phyloP scores from a whole-genome alignment of 2,113 vertebrate species.

The Leucoraja erinaceus region DNA sequence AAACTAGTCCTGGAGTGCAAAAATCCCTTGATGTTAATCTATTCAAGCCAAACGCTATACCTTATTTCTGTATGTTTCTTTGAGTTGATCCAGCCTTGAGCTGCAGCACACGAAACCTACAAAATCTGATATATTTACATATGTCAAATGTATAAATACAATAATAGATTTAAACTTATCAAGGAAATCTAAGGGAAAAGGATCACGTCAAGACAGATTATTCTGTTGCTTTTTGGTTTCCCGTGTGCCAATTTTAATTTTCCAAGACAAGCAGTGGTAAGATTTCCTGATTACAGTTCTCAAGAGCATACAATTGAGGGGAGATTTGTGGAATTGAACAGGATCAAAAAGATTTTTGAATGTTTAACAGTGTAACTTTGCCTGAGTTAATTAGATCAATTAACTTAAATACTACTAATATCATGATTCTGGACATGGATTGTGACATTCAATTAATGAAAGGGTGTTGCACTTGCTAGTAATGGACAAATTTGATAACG shows the following conservation, averaged over 20 bases:
- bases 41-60: not conserved
- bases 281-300: not conserved
- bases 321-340: not conserved
- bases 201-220: not conserved
- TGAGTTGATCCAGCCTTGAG: not conserved
- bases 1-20: not conserved
- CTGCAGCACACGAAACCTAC: no score
- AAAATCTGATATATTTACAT: constrained; percentile 10
- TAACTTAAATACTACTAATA: not conserved
- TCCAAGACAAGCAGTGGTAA: not conserved
- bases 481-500: not conserved
- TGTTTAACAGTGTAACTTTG: not conserved
- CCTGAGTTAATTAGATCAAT: not conserved
- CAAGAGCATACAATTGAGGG: not conserved
- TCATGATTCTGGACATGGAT: not conserved
- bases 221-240: not conserved
- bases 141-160: not conserved
- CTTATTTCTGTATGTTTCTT: not conserved
- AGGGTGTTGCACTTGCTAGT: not conserved
- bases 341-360: not conserved
- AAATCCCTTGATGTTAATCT: not conserved
- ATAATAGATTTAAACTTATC: not conserved
- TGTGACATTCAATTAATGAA: not conserved
- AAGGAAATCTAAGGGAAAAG: not conserved
- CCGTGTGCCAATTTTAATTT: not conserved